These are phyloP conservation scores for Proisotoma minuta DNA, from an alignment of 2,888 invertebrate species.

Conservation along the genomic window DNA sequence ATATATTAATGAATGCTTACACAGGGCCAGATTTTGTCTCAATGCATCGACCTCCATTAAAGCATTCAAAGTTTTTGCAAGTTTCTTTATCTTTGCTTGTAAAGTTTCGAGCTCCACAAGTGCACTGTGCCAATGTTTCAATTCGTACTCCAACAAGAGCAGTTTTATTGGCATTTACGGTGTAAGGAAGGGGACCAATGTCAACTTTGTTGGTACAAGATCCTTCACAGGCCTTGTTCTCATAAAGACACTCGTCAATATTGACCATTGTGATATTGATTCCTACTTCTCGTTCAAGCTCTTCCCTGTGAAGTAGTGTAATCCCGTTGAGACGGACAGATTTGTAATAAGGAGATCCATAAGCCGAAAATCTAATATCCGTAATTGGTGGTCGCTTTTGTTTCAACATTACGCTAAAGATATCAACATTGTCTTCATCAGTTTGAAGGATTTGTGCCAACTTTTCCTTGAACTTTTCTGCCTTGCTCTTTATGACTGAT, in stretches of 20 bases:
- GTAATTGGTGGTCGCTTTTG: conserved; percentile 76
- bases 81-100: conserved; percentile 80
- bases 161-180: conserved; percentile 96
- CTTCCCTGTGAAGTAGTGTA: conserved; percentile 85
- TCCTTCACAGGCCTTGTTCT: conserved; percentile 91
- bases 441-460: conserved; percentile 79
- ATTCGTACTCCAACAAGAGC: conserved; percentile 93
- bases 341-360: conserved; percentile 92
- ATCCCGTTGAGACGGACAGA: conserved; percentile 91
- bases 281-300: conserved; percentile 89
- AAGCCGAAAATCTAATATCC: conserved; percentile 89
- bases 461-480: conserved; percentile 83
- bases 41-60: conserved; percentile 92
- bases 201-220: conserved; percentile 91
- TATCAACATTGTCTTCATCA: conserved; percentile 83
- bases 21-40: conserved; percentile 81
- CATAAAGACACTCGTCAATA: conserved; percentile 77
- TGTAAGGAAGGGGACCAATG: conserved; percentile 74
- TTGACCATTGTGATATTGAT: conserved; percentile 91
- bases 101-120: conserved; percentile 89
- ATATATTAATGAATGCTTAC: conserved; percentile 12
- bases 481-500: conserved; percentile 76
- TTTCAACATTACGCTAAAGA: conserved; percentile 90
- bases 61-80: conserved; percentile 83
- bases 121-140: conserved; percentile 85